A percentile compares a stretch with the other conserved stretches of the same genome.
phyloP scores from a whole-genome alignment of 2,113 vertebrate species.

The Murina feae region DNA sequence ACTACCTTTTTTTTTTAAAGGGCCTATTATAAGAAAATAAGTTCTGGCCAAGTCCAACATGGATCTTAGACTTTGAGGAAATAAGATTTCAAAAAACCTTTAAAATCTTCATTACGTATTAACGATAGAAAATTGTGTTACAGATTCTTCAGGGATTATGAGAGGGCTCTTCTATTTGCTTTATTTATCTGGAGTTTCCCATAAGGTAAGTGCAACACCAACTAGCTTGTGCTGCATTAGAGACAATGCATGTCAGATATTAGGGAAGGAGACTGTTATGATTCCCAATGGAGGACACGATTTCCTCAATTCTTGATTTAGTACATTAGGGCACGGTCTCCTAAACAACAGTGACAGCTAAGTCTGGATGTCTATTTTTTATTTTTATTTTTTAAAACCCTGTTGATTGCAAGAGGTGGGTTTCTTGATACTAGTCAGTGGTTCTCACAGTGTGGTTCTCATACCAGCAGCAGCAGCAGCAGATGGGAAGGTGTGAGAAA shows the following conservation, averaged over 20 bases:
- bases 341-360: neutral
- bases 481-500: neutral
- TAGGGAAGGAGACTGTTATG: neutral
- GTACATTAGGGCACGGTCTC: neutral
- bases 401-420: neutral
- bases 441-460: neutral
- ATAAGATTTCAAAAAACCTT: neutral
- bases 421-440: neutral
- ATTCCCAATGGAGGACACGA: neutral
- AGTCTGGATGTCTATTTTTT: neutral
- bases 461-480: neutral
- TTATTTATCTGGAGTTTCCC: neutral
- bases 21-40: neutral
- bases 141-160: neutral
- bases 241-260: neutral
- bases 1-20: neutral
- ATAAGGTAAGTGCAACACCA: conserved; percentile 5
- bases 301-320: neutral
- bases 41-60: neutral
- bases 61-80: neutral
- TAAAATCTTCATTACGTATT: neutral
- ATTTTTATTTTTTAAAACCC: neutral
- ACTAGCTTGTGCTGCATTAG: neutral
- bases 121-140: neutral
- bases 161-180: neutral